phyloP scores from a whole-genome alignment of 2,888 invertebrate genomes.

The Copidosoma aretas region DNA sequence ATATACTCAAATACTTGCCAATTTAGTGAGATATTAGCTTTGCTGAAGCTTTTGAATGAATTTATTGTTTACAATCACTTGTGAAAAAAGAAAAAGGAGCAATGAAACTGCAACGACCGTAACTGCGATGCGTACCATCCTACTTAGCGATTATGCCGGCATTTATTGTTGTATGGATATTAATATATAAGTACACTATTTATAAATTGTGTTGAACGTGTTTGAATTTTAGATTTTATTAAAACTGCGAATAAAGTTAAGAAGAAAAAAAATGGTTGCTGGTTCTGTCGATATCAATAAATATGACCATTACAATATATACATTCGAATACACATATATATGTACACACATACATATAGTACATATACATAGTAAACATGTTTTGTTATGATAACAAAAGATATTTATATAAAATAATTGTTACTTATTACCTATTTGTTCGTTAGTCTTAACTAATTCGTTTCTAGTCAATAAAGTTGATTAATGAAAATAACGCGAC shows the following conservation, averaged over 20 bases:
- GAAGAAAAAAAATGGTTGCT: slow-evolving; percentile 24
- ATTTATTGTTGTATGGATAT: slow-evolving; percentile 59
- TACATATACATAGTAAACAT: slow-evolving; percentile 5
- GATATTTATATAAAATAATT: not conserved
- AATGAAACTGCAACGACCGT: slow-evolving; percentile 23
- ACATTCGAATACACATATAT: slow-evolving; percentile 13
- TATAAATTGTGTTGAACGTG: slow-evolving; percentile 59
- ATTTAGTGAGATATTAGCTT: not conserved
- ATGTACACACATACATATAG: slow-evolving; percentile 20
- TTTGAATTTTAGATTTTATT: slow-evolving; percentile 58
- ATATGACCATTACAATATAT: slow-evolving; percentile 1
- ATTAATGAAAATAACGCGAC: too few relatives aligned
- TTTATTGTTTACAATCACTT: not conserved
- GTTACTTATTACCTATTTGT: not conserved
- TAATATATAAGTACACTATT: slow-evolving; percentile 46
- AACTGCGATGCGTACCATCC: slow-evolving; percentile 44
- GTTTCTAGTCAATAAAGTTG: too few relatives aligned
- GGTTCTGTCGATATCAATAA: slow-evolving; percentile 30
- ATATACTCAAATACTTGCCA: not conserved
- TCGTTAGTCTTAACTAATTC: not conserved
- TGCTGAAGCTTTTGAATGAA: not conserved
- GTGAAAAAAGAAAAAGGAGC: slow-evolving; percentile 2
- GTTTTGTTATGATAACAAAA: not conserved
- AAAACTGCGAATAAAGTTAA: slow-evolving; percentile 37
- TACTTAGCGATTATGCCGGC: slow-evolving; percentile 51